These are phyloP conservation scores for Emydocephalus ijimae DNA, from an alignment of 2,113 vertebrate species.

Conservation along the genomic window DNA sequence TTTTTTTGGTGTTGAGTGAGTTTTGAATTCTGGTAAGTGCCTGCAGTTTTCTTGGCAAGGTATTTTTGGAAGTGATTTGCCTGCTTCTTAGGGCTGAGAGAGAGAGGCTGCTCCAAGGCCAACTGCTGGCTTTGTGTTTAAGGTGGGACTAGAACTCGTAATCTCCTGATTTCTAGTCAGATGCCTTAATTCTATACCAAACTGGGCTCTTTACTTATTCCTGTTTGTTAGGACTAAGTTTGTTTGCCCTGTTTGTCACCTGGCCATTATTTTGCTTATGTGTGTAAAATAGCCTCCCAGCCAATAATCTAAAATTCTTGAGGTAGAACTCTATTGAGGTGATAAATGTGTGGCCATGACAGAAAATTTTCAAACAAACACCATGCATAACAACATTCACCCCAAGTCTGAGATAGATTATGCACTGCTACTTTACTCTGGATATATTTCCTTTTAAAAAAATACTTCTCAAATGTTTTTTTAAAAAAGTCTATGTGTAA, in stretches of 20 bases:
- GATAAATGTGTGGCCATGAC: too few relatives aligned
- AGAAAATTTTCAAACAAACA: neutral
- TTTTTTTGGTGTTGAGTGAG: neutral
- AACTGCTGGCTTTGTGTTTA: neutral
- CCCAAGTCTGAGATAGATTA: neutral
- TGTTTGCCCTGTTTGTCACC: neutral
- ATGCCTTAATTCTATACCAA: neutral
- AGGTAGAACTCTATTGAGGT: neutral
- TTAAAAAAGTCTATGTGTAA: neutral
- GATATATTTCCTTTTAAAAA: neutral
- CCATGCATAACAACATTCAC: neutral
- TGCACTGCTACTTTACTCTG: neutral
- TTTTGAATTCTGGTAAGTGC: neutral
- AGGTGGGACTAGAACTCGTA: neutral
- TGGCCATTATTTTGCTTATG: neutral
- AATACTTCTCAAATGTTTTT: neutral
- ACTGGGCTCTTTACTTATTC: neutral
- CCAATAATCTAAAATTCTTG: neutral
- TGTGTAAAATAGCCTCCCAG: neutral
- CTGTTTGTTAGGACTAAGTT: neutral
- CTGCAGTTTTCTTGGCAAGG: neutral
- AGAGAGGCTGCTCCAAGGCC: neutral
- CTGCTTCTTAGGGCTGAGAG: neutral
- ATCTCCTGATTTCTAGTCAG: neutral
- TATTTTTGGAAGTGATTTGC: neutral